A percentile compares a stretch with the other conserved stretches of the same genome.
Evolutionary conservation across 2,113 vertebrate species (phyloP).

Genomic region (Rhinoderma darwinii): DNA sequence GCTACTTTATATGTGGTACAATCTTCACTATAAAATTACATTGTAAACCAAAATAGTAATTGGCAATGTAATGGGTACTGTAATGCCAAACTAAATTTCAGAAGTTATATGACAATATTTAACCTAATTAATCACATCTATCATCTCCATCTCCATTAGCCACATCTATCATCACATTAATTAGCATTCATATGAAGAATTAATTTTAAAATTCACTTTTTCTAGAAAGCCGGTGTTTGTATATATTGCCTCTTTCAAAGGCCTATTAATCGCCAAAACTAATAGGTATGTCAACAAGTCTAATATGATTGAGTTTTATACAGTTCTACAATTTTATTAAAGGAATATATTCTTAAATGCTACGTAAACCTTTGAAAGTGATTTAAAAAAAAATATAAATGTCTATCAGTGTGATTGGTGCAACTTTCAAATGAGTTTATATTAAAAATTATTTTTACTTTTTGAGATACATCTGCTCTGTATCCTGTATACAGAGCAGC

Average conservation of each 20-base stretch:
- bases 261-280: background rate
- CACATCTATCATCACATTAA: conserved; percentile 21
- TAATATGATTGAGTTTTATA: background rate
- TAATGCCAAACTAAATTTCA: background rate
- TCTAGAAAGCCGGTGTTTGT: background rate
- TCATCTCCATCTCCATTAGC: too few relatives aligned
- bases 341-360: background rate
- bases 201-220: conserved; percentile 17
- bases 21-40: conserved; percentile 38
- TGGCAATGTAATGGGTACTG: background rate
- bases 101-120: conserved; percentile 18
- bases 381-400: too few relatives aligned
- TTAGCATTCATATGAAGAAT: background rate
- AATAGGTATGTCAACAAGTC: background rate
- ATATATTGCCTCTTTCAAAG: conserved; percentile 11
- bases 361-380: too few relatives aligned
- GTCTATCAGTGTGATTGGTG: too few relatives aligned
- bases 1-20: conserved; percentile 16
- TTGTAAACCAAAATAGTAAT: conserved; percentile 28
- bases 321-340: background rate
- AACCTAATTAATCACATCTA: conserved; percentile 13
- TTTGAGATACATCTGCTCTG: too few relatives aligned
- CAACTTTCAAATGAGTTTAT: too few relatives aligned
- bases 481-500: too few relatives aligned
- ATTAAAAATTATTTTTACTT: too few relatives aligned